These are phyloP conservation scores for Drosophila formosana DNA, from an alignment of 2,888 invertebrate genomes.

Conservation along the genomic window DNA sequence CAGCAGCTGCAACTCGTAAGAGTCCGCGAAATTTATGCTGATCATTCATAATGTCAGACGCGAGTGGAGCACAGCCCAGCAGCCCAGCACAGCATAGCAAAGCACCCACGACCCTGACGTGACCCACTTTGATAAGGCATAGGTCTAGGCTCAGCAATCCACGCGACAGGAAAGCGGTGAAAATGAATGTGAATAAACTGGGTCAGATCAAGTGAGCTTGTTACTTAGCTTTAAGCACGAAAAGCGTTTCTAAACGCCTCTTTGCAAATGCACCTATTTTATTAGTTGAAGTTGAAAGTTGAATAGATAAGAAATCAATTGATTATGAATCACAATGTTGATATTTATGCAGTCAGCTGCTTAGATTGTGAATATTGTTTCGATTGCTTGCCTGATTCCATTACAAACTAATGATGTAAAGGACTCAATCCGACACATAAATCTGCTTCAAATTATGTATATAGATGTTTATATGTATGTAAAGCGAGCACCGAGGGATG, in stretches of 20 bases:
- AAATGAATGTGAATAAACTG: constrained; percentile 67
- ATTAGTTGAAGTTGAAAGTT: too few relatives aligned
- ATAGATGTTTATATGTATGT: constrained; percentile 21
- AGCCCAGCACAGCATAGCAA: not conserved
- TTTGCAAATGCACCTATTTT: not conserved
- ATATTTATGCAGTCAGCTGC: not conserved
- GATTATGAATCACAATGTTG: too few relatives aligned
- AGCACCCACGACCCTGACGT: constrained; percentile 9
- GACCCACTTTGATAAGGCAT: constrained; percentile 28
- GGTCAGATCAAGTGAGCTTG: constrained; percentile 56
- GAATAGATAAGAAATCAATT: too few relatives aligned
- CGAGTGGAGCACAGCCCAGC: constrained; percentile 32
- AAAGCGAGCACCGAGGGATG: constrained; percentile 16
- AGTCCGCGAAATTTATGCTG: constrained; percentile 78
- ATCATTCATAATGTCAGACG: constrained; percentile 80
- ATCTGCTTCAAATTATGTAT: constrained; percentile 16
- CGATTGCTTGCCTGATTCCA: too few relatives aligned
- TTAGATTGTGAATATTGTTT: not conserved
- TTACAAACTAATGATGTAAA: constrained; percentile 19
- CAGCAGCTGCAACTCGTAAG: constrained; percentile 64
- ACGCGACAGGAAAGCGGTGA: constrained; percentile 39
- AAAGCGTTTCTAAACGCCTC: not conserved
- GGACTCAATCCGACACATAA: not conserved
- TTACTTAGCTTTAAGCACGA: constrained; percentile 5
- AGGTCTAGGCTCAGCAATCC: constrained; percentile 42